Percentiles rank a stretch among this genome's conserved stretches.
These are phyloP conservation scores for Dryobotodes eremita DNA, from an alignment of 2,888 invertebrate species.

Conservation along the genomic window DNA sequence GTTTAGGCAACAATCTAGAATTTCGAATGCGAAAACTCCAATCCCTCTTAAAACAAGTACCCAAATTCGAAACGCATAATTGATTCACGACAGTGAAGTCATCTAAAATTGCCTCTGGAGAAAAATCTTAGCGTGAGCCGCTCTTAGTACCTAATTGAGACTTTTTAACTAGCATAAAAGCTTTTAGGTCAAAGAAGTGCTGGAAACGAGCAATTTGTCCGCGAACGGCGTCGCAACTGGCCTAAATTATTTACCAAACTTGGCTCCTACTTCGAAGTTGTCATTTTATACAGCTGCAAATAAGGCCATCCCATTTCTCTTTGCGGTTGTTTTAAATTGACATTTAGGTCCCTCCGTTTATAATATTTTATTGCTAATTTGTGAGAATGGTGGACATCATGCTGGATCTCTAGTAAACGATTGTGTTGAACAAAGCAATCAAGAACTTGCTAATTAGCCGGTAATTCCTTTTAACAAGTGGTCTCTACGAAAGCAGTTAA, in stretches of 20 bases:
- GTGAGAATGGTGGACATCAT: neutral
- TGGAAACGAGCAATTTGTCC: constrained; percentile 56
- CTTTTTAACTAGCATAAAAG: constrained; percentile 62
- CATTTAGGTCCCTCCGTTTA: neutral
- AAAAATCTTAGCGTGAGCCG: constrained; percentile 58
- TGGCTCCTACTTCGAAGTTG: constrained; percentile 46
- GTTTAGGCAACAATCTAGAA: constrained; percentile 55
- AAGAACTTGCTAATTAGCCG: constrained; percentile 43
- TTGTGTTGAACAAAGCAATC: constrained; percentile 26
- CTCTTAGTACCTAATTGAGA: constrained; percentile 59
- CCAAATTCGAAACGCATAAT: constrained; percentile 42
- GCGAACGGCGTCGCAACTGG: constrained; percentile 42
- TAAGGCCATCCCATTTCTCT: constrained; percentile 19
- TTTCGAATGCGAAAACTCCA: constrained; percentile 28
- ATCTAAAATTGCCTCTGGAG: constrained; percentile 42
- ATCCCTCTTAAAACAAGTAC: constrained; percentile 26
- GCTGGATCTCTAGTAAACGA: constrained; percentile 19
- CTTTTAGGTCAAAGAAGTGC: constrained; percentile 60
- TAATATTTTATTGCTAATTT: constrained; percentile 10
- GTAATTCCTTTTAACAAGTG: constrained; percentile 33
- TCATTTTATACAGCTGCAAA: constrained; percentile 38
- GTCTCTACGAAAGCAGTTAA: constrained; percentile 36
- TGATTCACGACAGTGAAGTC: constrained; percentile 55
- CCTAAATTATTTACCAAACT: constrained; percentile 60
- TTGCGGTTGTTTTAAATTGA: neutral